Percentiles rank a stretch among this genome's conserved stretches.
Evolutionary conservation across 2,797 vertebrate genomes (phyloP).

Genomic region (Dendrocincla tyrannina): DNA sequence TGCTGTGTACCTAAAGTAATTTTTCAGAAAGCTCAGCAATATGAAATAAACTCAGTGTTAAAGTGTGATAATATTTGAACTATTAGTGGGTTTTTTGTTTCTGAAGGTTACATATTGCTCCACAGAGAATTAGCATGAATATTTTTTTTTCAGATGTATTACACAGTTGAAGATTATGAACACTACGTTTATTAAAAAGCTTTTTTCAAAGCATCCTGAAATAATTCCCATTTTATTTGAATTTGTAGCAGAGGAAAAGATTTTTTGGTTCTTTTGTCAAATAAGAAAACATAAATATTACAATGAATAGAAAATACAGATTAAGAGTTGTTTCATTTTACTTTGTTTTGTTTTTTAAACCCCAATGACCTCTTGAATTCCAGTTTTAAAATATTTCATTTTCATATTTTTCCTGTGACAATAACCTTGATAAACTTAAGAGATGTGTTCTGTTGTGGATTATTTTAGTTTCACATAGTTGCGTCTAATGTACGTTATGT

Average conservation of each 20-base stretch:
- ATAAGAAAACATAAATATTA: not conserved
- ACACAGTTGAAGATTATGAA: not conserved
- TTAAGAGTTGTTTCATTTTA: not conserved
- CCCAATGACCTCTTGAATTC: not conserved
- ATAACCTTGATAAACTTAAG: not conserved
- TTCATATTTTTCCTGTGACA: not conserved
- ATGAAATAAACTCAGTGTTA: not conserved
- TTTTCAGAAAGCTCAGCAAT: not conserved
- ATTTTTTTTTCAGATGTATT: not conserved
- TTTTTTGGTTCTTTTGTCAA: not conserved
- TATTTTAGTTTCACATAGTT: not conserved
- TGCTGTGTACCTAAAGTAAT: not conserved
- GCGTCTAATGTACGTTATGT: not conserved
- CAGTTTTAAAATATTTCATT: not conserved
- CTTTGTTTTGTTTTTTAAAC: not conserved
- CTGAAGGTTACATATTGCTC: not conserved
- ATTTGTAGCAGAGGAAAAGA: not conserved
- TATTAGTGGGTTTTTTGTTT: not conserved
- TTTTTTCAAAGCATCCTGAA: not conserved
- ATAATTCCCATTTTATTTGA: not conserved
- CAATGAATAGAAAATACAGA: not conserved
- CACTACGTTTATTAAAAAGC: not conserved
- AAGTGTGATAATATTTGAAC: not conserved
- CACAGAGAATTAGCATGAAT: not conserved
- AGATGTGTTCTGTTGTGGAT: not conserved